Evolutionary conservation across 2,113 vertebrate genomes (phyloP), one percentile per base, ranked within the genome.

Genomic region (Kryptolebias marmoratus): DNA sequence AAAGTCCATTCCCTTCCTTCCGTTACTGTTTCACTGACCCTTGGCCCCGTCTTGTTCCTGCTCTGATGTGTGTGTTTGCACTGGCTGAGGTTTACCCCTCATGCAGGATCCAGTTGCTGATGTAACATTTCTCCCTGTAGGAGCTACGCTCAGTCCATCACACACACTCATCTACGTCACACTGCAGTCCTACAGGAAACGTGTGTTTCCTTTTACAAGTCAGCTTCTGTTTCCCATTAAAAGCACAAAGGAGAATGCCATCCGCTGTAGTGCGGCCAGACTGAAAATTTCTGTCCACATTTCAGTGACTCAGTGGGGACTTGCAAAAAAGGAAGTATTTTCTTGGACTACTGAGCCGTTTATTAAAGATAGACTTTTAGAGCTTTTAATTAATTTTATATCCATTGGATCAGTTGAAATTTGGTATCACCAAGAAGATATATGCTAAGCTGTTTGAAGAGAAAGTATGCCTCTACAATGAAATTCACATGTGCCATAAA

Each of bases 181-280:
- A 60, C 44, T 11, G 54, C 79, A 74, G 59, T 73, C 80, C 72
- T 55, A 80, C 86, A 88, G 91, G 91, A 92, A 90, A 79, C 64
- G 85, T 85, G 79, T 72, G 76, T 83, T 90, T 89, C 87, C 87
- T 85, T 87, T 88, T 73, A 66, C 55, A 18, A 75, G 64, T 71
- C 71, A 69, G 79, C 83, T 70, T 78, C 83, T 90, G 91, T 54
- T 87, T 84, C 73, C 78, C 77, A 89, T 91, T 87, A 90, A 36
- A 57, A 75, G 68, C 61, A 85, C 80, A 86, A 75, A 85, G 79
- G 55, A 42, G 54, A 76, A 85, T 79, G 73, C 81, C 67, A 68
- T 65, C 66, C 73, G 39, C 45, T 62, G 36, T 4, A 11, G 4
- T 44, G 54, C 52, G 55, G 73, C 68, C 63, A 55, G 61, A 66